Base-by-base conservation (phyloP, 2,888 invertebrate species). In the Bellardia pandia region DNA sequence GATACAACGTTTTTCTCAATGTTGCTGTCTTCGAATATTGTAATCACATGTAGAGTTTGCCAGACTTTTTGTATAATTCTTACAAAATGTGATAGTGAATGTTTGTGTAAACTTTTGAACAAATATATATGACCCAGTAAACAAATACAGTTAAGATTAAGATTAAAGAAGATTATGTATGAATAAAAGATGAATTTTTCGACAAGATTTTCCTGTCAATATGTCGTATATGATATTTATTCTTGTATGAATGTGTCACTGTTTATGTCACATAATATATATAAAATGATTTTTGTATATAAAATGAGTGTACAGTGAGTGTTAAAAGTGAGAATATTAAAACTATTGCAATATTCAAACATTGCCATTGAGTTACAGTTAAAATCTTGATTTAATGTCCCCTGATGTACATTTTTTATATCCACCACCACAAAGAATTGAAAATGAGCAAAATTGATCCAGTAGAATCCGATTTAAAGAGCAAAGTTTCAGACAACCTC, bases 171-270 rank as follows among this genome's bases (percentile, higher is more conserved):
- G 45, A 76, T 68, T 77, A 45, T 68, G 77, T 77, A 81, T 86
- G 81, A 86, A 86, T 86, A 86, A 77, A 86, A 86, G 77, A 78
- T 82, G 68, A 86, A 62, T 81, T 81, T 72, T 60, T 68, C 42
- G 74, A 72, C 9, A 30, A 81, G 76, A 86, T 81, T 78, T 81
- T 60, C 60, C 62, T 81, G 81, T 74, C 77, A 81, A 81, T 81
- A 81, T 81, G 71, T 71, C 82, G 53, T 62, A 68, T 40, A 76
- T 60, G 76, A 69, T 82, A 53, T 76, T 82, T 69, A 69, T 75
- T 76, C 68, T 30, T 66, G n/a, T 71, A 62, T 33, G 30, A 56
- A 66, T 37, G 23, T 69, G 9, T 76, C 6, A 56, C 6, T 23
- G 42, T 58, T 62, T 76, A 33, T 66, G 23, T 30, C 42, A 48